Evolutionary conservation across 2,888 invertebrate genomes (phyloP).

Genomic region (Polietes domitor): DNA sequence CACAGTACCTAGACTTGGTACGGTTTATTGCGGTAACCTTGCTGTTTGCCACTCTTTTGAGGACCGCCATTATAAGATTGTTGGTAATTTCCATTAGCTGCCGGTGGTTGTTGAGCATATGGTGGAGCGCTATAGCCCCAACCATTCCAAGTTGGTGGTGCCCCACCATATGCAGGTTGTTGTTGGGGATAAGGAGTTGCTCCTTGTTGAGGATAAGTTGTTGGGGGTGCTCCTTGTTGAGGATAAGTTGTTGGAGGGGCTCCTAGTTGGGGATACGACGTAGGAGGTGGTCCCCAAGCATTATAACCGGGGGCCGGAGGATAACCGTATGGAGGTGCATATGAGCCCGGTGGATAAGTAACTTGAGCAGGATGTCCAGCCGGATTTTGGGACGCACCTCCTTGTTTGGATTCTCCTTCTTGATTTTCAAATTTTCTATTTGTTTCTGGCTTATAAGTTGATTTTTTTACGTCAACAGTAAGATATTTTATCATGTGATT

Average conservation of each 20-base stretch:
- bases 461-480: no score
- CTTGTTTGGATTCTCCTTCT: no score
- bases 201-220: no score
- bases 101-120: no score
- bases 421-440: no score
- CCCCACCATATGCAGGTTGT: not conserved
- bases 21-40: constrained; percentile 84
- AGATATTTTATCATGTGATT: no score
- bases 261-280: not conserved
- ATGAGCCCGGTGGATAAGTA: constrained; percentile 64
- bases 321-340: constrained; percentile 79
- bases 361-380: no score
- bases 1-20: not conserved
- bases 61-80: constrained; percentile 92
- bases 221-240: not conserved
- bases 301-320: constrained; percentile 51
- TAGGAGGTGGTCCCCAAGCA: constrained; percentile 66
- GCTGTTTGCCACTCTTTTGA: constrained; percentile 86
- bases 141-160: constrained; percentile 66
- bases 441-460: no score
- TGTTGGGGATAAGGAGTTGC: constrained; percentile 49
- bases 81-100: constrained; percentile 84
- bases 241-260: no score
- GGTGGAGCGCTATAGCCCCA: constrained; percentile 72
- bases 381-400: no score